Evolutionary conservation across 2,888 invertebrate species (phyloP), one percentile per base, ranked within the genome.

Genomic region (Stenoptilia bipunctidactyla): DNA sequence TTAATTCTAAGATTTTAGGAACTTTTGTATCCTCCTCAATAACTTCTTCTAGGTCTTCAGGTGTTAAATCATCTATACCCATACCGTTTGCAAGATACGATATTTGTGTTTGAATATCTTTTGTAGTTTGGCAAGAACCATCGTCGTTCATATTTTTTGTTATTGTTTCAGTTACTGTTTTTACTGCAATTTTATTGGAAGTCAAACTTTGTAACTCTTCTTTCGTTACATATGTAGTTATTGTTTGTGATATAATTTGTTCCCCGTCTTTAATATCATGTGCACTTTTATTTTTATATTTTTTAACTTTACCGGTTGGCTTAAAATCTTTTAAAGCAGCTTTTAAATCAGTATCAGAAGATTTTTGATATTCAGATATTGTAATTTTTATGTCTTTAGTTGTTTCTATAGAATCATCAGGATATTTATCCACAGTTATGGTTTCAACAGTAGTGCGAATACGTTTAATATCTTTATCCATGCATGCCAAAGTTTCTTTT

Each of bases 361-460:
- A 77, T 50, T 76, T 77, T 52, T 84, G 84, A 45, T 68, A 76
- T 56, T 85, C 85, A 0, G 85, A 84, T 44, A 85, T 73, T 1
- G 85, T 85, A 35, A 85, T 79, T 62, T 85, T 84, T 1, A 83
- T 76, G 47, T 85, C 85, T 64, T 80, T 84, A 1, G 83, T 84
- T 2, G 84, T 84, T 61, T 87, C 86, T 37, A 85, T 80, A 2
- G 87, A 85, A 20, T 86, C 87, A 53, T 86, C 85, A 1, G 84
- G 80, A 50, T 71, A 82, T 52, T 72, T 75, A 50, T 84, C 84
- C 2, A 79, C 65, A 13, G 77, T 80, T 5, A 66, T 69, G 0
- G 84, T 85, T 54, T 86, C 87, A 36, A 86, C 71, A 9, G 87
- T 87, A 35, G 87, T 87, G 51, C 87, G 82, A 40, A 87, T 74